Base-by-base conservation (phyloP, 2,113 vertebrate genomes). In the Archilochus colubris region DNA sequence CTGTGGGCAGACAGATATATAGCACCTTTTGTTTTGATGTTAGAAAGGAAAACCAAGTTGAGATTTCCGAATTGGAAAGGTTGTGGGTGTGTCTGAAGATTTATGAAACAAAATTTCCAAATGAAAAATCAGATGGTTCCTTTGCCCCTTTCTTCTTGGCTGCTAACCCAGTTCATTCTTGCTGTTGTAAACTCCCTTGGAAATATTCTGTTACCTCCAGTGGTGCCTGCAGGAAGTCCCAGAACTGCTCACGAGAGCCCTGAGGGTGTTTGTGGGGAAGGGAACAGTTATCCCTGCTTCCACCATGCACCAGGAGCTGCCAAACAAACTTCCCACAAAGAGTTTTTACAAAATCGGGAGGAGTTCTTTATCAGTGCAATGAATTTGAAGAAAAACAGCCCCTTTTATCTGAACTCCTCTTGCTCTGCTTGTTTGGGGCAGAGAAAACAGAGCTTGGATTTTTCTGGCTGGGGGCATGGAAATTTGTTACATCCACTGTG, bases 401-500 rank as follows among this genome's bases (percentile, higher is more conserved):
- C 44, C 23, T 92, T 91, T 94, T 44, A 53, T 92, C 68, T 86
- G 58, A 93, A 59, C 69, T 84, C 57, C 30, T 93, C 82, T 83
- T 78, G 21, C 53, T 78, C 61, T 64, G 46, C 80, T 86, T 57
- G 40, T 70, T 74, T 86, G 74, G 91, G 64, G 66, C 69, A 91
- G 70, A 78, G 73, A 91, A 93, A 89, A 36, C 77, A 54, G 73
- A 72, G 69, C 83, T 64, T 43, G 54, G 89, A 84, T 84, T 66
- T 66, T 58, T 89, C 88, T 94, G 77, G 69, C 88, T 91, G 13
- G 74, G 88, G 81, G 89, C 89, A 70, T 7, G 69, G 80, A 92
- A 92, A 95, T 95, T 93, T 95, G 93, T 95, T 92, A 76, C 88
- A 91, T 70, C 91, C 90, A 77, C 92, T 6, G 6, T 61, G 86